A percentile compares a stretch with the other conserved stretches of the same genome.
Conservation (phyloP, 1,140 invertebrate genomes). For the Philaenus spumarius region DNA sequence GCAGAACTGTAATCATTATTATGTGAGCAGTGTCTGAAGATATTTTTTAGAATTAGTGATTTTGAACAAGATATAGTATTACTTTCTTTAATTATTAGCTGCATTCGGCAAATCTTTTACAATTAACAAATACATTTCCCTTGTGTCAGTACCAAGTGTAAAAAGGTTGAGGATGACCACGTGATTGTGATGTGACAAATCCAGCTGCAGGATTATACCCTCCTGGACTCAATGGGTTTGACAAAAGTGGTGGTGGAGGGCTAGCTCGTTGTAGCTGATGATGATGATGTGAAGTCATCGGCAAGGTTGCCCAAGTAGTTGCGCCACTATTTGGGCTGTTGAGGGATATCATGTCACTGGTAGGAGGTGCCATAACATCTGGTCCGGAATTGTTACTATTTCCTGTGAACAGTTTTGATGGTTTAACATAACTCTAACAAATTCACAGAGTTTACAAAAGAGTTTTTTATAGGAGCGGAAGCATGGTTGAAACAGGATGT, state of each 20-base stretch:
- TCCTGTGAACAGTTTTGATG: not conserved
- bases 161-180: constrained; percentile 25
- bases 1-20: no score
- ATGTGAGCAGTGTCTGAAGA: no score
- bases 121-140: no score
- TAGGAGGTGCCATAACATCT: constrained; percentile 15
- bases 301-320: constrained; percentile 20
- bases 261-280: constrained; percentile 22
- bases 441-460: no score
- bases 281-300: constrained; percentile 9
- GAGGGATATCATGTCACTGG: constrained; percentile 25
- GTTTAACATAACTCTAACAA: no score
- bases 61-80: no score
- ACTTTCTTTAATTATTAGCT: no score
- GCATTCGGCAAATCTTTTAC: no score
- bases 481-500: no score
- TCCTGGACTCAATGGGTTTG: constrained; percentile 18
- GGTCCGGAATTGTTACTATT: constrained; percentile 15
- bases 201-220: constrained; percentile 23
- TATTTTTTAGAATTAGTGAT: no score
- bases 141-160: constrained; percentile 28
- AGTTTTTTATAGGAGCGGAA: no score
- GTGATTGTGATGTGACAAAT: constrained; percentile 23
- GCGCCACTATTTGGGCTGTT: constrained; percentile 24
- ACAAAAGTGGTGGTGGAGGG: constrained; percentile 17